Evolutionary conservation across 2,113 vertebrate genomes (phyloP), one percentile per base, ranked within the genome.

Genomic region (Gallinago undulata): DNA sequence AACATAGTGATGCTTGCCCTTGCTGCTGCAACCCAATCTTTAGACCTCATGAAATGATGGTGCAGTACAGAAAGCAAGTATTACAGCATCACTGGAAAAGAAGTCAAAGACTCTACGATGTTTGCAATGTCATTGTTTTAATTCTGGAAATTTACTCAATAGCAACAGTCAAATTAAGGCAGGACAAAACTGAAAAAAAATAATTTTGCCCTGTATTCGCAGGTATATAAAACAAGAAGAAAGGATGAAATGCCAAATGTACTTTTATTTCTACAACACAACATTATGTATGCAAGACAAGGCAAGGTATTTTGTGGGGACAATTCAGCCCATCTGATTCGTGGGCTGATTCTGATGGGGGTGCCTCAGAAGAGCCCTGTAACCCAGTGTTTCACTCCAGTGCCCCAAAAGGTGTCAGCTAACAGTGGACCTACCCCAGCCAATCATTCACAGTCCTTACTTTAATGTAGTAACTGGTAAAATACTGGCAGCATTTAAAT

Each of bases 241-340:
- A 39, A 53, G 25, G 15, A 33, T 67, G 33, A 47, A 59, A 63
- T 17, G 15, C 11, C 28, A 47, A 57, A 66, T 7, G 19, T 16
- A 41, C 10, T 69, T 77, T 37, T n/a, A 55, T 7, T 64, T 28
- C 51, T 56, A 56, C n/a, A 25, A 24, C 13, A 70, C 28, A 62
- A 47, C 43, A 21, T 48, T 62, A 62, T 4, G n/a, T 12, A 84
- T 50, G 59, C 0, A 0, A 27, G 28, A 63, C 0, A 0, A 35
- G 19, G 43, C 63, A 76, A 72, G 0, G 0, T 53, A 48, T 10
- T 41, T 67, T 23, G 27, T 55, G 18, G 13, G 16, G 37, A 57
- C 45, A 67, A 45, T 30, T 51, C 56, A 81, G 45, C 12, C 22
- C 14, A 27, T 9, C 31, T 41, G 53, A 37, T 39, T 67, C 16